These are phyloP conservation scores for Petrocephalus sullivani DNA, from an alignment of 2,797 vertebrate species.

Conservation along the genomic window DNA sequence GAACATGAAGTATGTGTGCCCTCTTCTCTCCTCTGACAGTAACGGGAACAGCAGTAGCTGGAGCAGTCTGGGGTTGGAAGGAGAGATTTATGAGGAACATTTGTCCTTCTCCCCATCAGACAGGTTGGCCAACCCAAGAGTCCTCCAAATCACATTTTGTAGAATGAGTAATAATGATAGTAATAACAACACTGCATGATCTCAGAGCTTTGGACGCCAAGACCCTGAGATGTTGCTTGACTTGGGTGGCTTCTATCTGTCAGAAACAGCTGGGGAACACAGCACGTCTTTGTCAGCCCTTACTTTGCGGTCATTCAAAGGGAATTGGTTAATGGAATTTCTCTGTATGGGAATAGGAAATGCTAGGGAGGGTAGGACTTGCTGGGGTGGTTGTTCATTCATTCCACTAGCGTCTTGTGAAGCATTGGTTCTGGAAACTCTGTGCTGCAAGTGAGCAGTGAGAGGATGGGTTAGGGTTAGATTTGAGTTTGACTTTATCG, in stretches of 20 bases:
- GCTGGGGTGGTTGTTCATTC: slow-evolving; percentile 16
- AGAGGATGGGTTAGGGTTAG: not conserved
- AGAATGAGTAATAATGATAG: not conserved
- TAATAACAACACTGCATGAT: slow-evolving; percentile 61
- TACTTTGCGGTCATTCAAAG: slow-evolving; percentile 24
- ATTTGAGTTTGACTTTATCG: slow-evolving; percentile 26
- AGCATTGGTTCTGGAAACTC: not conserved
- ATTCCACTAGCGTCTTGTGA: not conserved
- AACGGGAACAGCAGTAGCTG: slow-evolving; percentile 99
- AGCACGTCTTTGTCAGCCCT: slow-evolving; percentile 32
- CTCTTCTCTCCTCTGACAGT: slow-evolving; percentile 79
- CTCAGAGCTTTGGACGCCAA: slow-evolving; percentile 54
- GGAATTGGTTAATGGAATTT: slow-evolving; percentile 31
- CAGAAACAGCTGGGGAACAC: slow-evolving; percentile 27
- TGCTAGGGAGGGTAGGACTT: slow-evolving; percentile 7
- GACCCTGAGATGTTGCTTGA: slow-evolving; percentile 46
- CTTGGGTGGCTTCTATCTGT: slow-evolving; percentile 33
- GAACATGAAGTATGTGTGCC: slow-evolving; percentile 37
- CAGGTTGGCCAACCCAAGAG: slow-evolving; percentile 82
- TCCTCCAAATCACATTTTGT: not conserved
- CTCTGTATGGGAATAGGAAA: slow-evolving; percentile 16
- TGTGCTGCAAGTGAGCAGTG: slow-evolving; percentile 23
- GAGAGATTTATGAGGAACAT: slow-evolving; percentile 93
- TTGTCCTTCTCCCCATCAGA: slow-evolving; percentile 96
- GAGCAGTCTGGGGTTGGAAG: slow-evolving; percentile 99